Conservation (phyloP, 1,140 invertebrate species). For the Pseudomyrmex flavicornis region DNA sequence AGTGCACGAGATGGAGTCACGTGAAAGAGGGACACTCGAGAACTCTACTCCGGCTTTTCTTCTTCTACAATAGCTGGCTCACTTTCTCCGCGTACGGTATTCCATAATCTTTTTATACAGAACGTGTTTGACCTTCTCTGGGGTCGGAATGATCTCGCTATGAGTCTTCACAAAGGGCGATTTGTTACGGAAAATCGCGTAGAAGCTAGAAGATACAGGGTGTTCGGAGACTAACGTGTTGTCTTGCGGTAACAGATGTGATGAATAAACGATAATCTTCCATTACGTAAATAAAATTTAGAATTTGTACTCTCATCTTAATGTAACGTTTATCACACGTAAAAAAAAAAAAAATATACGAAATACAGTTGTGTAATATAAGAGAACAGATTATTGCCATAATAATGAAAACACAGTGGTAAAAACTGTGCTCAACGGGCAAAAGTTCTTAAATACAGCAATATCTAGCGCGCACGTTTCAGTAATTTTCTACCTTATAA, state of each 20-base stretch:
- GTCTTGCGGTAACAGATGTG: not conserved
- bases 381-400: not conserved
- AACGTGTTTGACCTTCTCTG: slow-evolving; percentile 10
- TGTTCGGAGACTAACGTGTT: not conserved
- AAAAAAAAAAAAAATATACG: not conserved
- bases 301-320: not conserved
- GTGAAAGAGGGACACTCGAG: not conserved
- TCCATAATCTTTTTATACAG: slow-evolving; percentile 12
- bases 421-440: no score
- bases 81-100: not conserved
- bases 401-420: no score
- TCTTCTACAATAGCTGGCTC: slow-evolving; percentile 29
- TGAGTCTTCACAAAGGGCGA: not conserved
- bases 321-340: not conserved
- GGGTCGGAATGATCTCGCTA: slow-evolving; percentile 6
- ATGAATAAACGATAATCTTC: not conserved
- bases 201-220: slow-evolving; percentile 6
- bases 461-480: no score
- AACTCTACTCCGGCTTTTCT: not conserved
- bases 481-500: slow-evolving; percentile 1
- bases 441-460: not conserved
- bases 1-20: not conserved
- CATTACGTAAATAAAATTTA: not conserved
- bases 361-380: not conserved
- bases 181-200: slow-evolving; percentile 7